These are phyloP conservation scores for Callorhinus ursinus DNA, from an alignment of 2,113 vertebrate species.

Conservation along the genomic window DNA sequence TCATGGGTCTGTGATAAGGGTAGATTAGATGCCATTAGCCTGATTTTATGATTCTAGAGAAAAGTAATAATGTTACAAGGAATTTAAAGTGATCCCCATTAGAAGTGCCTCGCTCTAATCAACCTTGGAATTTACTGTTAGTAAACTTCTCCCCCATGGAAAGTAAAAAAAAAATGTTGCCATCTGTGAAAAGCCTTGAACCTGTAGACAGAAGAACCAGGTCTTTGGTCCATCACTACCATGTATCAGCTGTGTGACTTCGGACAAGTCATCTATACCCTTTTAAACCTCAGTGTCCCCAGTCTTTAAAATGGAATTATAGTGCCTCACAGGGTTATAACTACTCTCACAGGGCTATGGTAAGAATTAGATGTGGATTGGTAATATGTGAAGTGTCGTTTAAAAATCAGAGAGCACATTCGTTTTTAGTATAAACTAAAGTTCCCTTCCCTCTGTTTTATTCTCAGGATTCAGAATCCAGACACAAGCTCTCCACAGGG, in stretches of 20 bases:
- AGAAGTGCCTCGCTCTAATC: neutral
- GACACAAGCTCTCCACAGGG: neutral
- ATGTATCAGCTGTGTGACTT: neutral
- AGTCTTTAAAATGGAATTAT: neutral
- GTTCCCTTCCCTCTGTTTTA: neutral
- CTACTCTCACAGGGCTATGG: neutral
- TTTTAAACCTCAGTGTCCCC: neutral
- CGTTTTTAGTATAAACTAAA: neutral
- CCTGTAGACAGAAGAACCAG: neutral
- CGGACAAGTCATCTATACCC: neutral
- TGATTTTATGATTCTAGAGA: constrained; percentile 23
- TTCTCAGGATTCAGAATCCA: neutral
- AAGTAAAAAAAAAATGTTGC: neutral
- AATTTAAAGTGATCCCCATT: constrained; percentile 29
- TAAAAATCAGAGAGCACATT: constrained; percentile 12
- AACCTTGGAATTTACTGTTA: constrained; percentile 36
- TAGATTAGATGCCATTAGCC: neutral
- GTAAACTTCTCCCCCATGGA: neutral
- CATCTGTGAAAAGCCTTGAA: neutral
- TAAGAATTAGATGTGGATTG: neutral
- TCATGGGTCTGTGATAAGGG: neutral
- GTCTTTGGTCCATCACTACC: neutral
- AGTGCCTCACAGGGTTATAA: neutral
- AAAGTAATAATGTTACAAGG: constrained; percentile 2
- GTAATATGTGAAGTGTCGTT: neutral